Base-by-base conservation (phyloP, 2,888 invertebrate genomes). In the Pachydiplax longipennis region DNA sequence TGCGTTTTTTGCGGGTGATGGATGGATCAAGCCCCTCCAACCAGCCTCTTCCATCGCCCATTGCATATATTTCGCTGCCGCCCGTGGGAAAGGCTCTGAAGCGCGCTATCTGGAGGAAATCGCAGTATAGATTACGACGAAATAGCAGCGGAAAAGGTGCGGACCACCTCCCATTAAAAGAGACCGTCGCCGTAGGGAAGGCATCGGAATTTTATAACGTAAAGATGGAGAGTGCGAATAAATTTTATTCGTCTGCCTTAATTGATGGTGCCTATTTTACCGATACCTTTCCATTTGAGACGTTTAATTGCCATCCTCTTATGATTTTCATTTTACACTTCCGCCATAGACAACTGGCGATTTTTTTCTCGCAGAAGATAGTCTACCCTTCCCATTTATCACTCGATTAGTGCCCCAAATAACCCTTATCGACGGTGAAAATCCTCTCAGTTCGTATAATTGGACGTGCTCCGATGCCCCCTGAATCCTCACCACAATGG, bases 101-200 rank as follows among this genome's bases (percentile, higher is more conserved):
- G 37, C 18, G 22, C 31, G 61, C 65, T 87, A 35, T 65, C 87
- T 12, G 13, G 61, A 18, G 22, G 65, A 37, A 83, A 83, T 53
- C 58, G 25, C 53, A 10, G 8, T 87, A 87, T 61, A 58, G 35
- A 87, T 58, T 22, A 37, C 61, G 65, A 87, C 87, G 40, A 61
- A 87, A 61, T 61, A 61, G 83, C 48, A 35, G 58, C 58, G 83
- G 25, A 65, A 65, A 65, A 65, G n/a, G 65, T 10, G 58, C 22
- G 61, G 61, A 37, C 87, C 37, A 61, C 58, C 58, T 87, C 35
- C 22, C n/a, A 87, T 61, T 87, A 53, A 87, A 87, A 22, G 87
- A 37, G 87, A 37, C 31, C 35, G 83, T 13, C 35, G 58, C 61
- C 61, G 35, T 8, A n/a, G 15, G 73, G 73, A 13, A 73, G 35